Base-by-base conservation (phyloP, 2,113 vertebrate genomes). In the Syngnathus typhle region DNA sequence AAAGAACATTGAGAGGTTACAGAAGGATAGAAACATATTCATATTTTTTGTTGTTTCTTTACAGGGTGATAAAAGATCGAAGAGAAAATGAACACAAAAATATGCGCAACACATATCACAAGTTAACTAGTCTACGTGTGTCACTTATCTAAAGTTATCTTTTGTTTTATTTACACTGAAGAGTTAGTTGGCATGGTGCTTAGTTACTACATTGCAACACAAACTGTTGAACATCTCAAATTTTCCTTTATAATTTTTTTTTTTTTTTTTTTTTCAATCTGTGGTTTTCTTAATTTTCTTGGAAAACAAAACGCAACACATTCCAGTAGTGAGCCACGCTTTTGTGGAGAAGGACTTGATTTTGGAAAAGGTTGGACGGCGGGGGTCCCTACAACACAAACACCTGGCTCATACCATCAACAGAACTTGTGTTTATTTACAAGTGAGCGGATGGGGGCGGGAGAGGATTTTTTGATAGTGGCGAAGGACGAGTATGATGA, bases 171-270 rank as follows among this genome's bases (percentile, higher is more conserved):
- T 87, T 92, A 92, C 90, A 92, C 65, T 86, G 80, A 86, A 83
- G 83, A 80, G 87, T 91, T 92, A 91, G 89, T 92, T 86, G 88
- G 87, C 85, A 86, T 90, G 88, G 88, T 90, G 87, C 88, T 91
- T 86, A 89, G 85, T 87, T 87, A 89, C 89, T 92, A 91, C 87
- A 88, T 88, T 88, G 88, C 85, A 89, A 90, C 88, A 90, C 88
- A 86, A 89, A 88, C 80, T 78, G 72, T 74, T 85, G 79, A 88
- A 87, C 88, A 88, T 88, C 71, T 85, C 79, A 78, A 68, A 73
- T 75, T 77, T 84, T 81, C 82, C 77, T 73, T 80, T 60, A 71
- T 70, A 62, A 68, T 54, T 77, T 49, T 67, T 73, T 76, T 77
- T 73, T 68, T 60, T 67, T 82, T 78, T 77, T 79, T 70, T 75